phyloP scores from a whole-genome alignment of 2,888 invertebrate genomes.

The Drosophila eohydei region DNA sequence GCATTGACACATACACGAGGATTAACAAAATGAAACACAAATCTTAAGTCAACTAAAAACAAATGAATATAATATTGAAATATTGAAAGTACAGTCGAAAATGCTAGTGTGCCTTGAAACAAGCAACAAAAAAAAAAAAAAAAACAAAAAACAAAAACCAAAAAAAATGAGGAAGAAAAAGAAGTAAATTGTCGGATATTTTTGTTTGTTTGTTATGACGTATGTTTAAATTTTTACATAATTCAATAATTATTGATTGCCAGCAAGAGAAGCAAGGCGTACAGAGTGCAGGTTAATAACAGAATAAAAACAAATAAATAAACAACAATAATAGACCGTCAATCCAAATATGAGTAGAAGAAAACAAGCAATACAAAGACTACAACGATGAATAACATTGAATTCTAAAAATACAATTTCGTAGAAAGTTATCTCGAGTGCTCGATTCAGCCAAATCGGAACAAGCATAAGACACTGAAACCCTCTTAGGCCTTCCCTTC shows the following conservation, averaged over 20 bases:
- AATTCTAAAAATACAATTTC: slow-evolving; percentile 30
- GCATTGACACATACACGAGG: slow-evolving; percentile 22
- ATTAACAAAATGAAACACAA: slow-evolving; percentile 17
- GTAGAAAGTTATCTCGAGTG: slow-evolving; percentile 32
- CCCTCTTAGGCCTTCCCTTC: slow-evolving; percentile 6
- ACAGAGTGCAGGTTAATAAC: slow-evolving; percentile 21
- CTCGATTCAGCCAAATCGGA: slow-evolving; percentile 62
- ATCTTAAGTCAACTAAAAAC: slow-evolving; percentile 46
- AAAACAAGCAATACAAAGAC: slow-evolving; percentile 30
- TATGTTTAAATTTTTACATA: slow-evolving; percentile 17
- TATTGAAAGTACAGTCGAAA: slow-evolving; percentile 75
- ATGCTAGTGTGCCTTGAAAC: slow-evolving; percentile 84
- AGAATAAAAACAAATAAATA: neutral
- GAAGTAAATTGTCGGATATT: slow-evolving; percentile 29
- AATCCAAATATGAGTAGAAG: slow-evolving; percentile 16
- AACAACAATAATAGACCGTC: slow-evolving; percentile 35
- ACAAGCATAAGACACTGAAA: slow-evolving; percentile 77
- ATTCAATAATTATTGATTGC: slow-evolving; percentile 19
- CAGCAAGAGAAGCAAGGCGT: slow-evolving; percentile 23
- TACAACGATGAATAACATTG: slow-evolving; percentile 38
- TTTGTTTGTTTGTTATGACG: slow-evolving; percentile 45
- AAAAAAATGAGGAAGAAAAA: slow-evolving; percentile 27
- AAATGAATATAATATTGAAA: slow-evolving; percentile 44
- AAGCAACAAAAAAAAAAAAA: slow-evolving; percentile 58
- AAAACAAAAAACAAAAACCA: slow-evolving; percentile 33